A percentile compares a stretch with the other conserved stretches of the same genome.
Evolutionary conservation across 2,113 vertebrate genomes (phyloP).

Genomic region (Ursus arctos): DNA sequence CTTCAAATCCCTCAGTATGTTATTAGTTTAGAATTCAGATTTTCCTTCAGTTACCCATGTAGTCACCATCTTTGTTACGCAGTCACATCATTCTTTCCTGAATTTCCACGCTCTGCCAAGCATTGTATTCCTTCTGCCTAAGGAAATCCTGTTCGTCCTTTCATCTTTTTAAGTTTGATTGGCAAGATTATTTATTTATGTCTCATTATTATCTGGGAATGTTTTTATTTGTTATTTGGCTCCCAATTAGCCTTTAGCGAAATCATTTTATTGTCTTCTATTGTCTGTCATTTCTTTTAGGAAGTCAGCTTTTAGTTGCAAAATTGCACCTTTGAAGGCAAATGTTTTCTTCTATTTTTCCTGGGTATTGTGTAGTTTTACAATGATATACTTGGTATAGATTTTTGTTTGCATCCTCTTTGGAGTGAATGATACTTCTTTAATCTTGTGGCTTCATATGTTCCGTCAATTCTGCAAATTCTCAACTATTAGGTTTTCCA

Average conservation of each 20-base stretch:
- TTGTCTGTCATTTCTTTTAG: neutral
- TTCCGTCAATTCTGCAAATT: neutral
- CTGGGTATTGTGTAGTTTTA: neutral
- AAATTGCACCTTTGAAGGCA: neutral
- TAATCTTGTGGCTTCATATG: neutral
- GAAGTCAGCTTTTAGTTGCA: neutral
- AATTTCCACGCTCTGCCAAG: neutral
- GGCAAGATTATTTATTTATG: neutral
- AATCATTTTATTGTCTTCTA: neutral
- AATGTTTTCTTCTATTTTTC: neutral
- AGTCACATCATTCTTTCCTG: neutral
- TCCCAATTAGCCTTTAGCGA: neutral
- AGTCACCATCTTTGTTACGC: neutral
- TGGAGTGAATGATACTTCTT: neutral
- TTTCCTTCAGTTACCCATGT: neutral
- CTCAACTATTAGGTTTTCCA: neutral
- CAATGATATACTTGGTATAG: neutral
- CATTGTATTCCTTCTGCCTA: neutral
- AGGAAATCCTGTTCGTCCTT: neutral
- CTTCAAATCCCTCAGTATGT: neutral
- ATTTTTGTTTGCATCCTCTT: neutral
- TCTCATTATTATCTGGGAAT: neutral
- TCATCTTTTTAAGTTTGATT: neutral
- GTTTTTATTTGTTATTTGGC: neutral
- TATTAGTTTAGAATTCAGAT: neutral